phyloP scores from a whole-genome alignment of 2,888 invertebrate genomes.

The Cordilura impudica region DNA sequence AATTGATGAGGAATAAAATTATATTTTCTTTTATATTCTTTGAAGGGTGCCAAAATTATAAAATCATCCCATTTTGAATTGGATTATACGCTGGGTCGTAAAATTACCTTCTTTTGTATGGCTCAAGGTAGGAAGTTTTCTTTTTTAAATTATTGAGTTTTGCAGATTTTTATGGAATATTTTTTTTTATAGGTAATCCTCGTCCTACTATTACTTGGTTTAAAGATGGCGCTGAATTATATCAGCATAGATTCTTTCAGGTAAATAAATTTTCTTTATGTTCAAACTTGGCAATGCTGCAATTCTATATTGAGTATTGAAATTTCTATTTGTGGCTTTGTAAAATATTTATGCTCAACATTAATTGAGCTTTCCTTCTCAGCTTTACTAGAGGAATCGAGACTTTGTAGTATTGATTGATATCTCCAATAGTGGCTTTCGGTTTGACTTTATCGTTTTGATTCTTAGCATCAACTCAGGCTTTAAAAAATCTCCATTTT shows the following conservation, averaged over 20 bases:
- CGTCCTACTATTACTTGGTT: constrained; percentile 96
- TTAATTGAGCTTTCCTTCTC: no score
- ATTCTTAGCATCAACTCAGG: no score
- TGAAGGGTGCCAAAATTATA: constrained; percentile 92
- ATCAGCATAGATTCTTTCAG: constrained; percentile 91
- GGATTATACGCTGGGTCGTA: constrained; percentile 94
- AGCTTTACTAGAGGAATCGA: no score
- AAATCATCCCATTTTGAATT: constrained; percentile 94
- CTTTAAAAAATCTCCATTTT: no score
- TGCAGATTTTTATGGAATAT: not conserved
- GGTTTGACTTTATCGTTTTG: no score
- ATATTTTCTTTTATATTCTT: not conserved
- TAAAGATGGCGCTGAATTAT: constrained; percentile 96
- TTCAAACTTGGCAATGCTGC: no score
- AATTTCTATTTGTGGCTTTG: no score
- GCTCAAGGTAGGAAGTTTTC: constrained; percentile 84
- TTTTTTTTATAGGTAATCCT: constrained; percentile 79
- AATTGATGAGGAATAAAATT: not conserved
- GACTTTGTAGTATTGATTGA: no score
- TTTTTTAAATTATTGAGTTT: not conserved
- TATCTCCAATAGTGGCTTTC: no score
- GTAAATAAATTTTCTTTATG: constrained; percentile 77
- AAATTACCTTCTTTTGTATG: constrained; percentile 94
- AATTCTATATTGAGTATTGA: no score
- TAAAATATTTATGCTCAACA: no score